Percentiles rank a stretch among this genome's conserved stretches.
These are phyloP conservation scores for Acrocephalus arundinaceus DNA, from an alignment of 2,113 vertebrate genomes.

Conservation along the genomic window DNA sequence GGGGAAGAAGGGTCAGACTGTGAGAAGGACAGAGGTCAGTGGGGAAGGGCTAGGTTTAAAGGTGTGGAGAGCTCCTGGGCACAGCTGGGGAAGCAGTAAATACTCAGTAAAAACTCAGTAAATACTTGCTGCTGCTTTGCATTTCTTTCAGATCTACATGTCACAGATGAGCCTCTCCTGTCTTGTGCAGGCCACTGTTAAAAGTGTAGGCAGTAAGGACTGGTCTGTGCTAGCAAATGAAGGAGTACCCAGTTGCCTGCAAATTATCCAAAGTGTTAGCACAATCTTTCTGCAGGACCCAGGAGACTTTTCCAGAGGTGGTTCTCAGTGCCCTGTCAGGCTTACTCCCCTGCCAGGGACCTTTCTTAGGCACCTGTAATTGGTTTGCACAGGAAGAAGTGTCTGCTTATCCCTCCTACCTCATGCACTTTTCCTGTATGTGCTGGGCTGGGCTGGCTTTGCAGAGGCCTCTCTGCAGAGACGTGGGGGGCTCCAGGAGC, in stretches of 20 bases:
- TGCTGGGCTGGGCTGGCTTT: background rate
- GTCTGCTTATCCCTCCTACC: background rate
- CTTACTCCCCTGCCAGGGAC: background rate
- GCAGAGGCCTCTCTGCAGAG: background rate
- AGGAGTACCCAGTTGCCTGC: background rate
- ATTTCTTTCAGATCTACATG: background rate
- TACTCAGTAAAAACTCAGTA: background rate
- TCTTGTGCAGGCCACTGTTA: background rate
- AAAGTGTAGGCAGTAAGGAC: background rate
- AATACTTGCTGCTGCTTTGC: background rate
- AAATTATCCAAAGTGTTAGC: background rate
- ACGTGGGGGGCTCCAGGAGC: background rate
- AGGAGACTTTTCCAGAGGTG: background rate
- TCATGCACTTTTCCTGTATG: accelerated
- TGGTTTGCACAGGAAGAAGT: background rate
- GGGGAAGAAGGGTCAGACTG: background rate
- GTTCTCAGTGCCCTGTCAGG: background rate
- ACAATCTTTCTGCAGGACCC: background rate
- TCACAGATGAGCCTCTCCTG: background rate
- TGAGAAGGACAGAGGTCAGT: background rate
- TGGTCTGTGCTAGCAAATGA: background rate
- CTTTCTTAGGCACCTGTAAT: background rate
- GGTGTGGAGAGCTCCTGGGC: background rate
- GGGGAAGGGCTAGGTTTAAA: background rate
- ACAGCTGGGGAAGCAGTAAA: background rate